Conservation (phyloP, 2,797 vertebrate species). For the Psittacula derbiana region DNA sequence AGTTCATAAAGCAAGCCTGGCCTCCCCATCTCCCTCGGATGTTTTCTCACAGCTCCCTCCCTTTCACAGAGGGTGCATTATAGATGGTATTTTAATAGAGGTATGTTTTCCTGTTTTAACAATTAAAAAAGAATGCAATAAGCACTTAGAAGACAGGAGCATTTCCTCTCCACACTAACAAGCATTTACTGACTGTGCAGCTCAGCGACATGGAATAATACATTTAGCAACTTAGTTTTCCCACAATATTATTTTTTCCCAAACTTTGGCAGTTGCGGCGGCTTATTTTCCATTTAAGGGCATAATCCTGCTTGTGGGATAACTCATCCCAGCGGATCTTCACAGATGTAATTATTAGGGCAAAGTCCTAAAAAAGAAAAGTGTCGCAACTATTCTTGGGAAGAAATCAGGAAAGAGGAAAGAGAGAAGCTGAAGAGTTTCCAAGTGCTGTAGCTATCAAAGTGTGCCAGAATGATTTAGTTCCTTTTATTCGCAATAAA, state of each 20-base stretch:
- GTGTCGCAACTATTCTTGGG: background rate
- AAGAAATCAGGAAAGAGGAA: slow-evolving; percentile 12
- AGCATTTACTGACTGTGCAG: slow-evolving; percentile 19
- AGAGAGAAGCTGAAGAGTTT: background rate
- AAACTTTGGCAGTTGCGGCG: background rate
- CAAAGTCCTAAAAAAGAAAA: slow-evolving; percentile 51
- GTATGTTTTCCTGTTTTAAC: background rate
- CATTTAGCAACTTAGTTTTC: background rate
- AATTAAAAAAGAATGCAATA: background rate
- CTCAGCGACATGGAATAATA: background rate
- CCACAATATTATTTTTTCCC: background rate
- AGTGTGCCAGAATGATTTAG: background rate
- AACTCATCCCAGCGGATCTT: background rate
- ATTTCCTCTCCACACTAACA: background rate
- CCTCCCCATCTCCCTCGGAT: background rate
- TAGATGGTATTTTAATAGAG: background rate
- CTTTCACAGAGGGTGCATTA: background rate
- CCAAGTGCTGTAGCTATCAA: background rate
- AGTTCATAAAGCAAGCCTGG: background rate
- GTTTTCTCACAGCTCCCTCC: background rate
- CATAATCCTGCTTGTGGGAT: slow-evolving; percentile 41
- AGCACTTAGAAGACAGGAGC: background rate
- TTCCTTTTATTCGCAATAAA: slow-evolving; percentile 10
- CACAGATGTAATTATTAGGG: slow-evolving; percentile 20
- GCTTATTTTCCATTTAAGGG: slow-evolving; percentile 60